These are phyloP conservation scores for Plagodis dolabraria DNA, from an alignment of 2,888 invertebrate genomes.

Conservation along the genomic window DNA sequence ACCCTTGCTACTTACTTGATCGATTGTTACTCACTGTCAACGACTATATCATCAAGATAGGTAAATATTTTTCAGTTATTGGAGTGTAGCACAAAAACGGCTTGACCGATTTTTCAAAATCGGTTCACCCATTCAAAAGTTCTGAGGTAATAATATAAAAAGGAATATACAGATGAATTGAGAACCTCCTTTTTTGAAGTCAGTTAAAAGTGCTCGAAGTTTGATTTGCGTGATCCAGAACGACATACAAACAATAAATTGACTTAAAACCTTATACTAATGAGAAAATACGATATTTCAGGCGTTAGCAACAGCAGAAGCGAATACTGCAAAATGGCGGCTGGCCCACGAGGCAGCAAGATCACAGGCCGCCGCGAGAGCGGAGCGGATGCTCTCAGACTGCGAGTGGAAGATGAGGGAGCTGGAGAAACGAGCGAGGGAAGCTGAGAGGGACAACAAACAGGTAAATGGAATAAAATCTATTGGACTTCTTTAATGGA, in stretches of 20 bases:
- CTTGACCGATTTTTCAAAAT: too few relatives aligned
- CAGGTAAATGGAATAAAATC: conserved; percentile 59
- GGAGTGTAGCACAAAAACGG: too few relatives aligned
- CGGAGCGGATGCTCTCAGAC: conserved; percentile 90
- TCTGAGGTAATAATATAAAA: too few relatives aligned
- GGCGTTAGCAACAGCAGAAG: conserved; percentile 86
- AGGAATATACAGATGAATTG: too few relatives aligned
- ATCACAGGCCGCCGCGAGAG: conserved; percentile 88
- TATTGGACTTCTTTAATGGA: too few relatives aligned
- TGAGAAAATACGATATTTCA: conserved; percentile 40
- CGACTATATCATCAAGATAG: too few relatives aligned
- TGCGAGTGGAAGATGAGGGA: conserved; percentile 94
- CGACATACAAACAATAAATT: not conserved
- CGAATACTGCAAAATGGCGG: conserved; percentile 84
- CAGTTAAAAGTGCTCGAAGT: not conserved
- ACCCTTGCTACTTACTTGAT: too few relatives aligned
- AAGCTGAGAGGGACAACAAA: conserved; percentile 85
- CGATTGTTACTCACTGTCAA: too few relatives aligned
- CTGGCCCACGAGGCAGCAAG: conserved; percentile 88
- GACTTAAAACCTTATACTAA: not conserved
- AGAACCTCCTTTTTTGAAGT: too few relatives aligned
- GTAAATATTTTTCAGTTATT: too few relatives aligned
- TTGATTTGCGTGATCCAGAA: not conserved
- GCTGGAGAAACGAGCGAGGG: conserved; percentile 89
- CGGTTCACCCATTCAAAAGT: too few relatives aligned